A percentile compares a stretch with the other conserved stretches of the same genome.
Conservation (phyloP, 2,888 invertebrate genomes). For the Kryphioiulus occultus region DNA sequence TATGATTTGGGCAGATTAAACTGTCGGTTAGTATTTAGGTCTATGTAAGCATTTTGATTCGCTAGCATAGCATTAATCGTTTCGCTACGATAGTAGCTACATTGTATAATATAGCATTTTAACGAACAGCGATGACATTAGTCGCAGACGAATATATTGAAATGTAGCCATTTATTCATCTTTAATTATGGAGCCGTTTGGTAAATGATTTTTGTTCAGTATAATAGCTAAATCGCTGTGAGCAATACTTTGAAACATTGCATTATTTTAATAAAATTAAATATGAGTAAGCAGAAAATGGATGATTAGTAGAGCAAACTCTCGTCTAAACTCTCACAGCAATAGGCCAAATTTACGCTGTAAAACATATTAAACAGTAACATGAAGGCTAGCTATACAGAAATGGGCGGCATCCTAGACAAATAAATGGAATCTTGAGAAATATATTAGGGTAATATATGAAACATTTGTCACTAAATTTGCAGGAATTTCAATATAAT, state of each 20-base stretch:
- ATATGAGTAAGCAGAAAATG: not conserved
- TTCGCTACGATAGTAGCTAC: constrained; percentile 5
- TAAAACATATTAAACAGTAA: not conserved
- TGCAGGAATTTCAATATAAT: not conserved
- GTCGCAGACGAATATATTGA: not conserved
- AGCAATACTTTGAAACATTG: not conserved
- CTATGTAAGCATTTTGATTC: not conserved
- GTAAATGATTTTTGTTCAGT: not conserved
- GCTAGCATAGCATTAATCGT: not conserved
- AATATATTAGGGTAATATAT: not conserved
- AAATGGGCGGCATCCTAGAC: not conserved
- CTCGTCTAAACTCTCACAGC: not conserved
- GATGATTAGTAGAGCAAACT: not conserved
- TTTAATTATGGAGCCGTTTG: not conserved
- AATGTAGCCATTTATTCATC: not conserved
- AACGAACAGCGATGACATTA: not conserved
- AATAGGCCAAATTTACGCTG: not conserved
- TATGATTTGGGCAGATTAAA: not conserved
- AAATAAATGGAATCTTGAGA: not conserved
- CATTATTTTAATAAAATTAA: not conserved
- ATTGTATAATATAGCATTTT: not conserved
- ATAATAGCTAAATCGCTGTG: not conserved
- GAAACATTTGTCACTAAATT: not conserved
- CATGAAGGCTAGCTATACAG: not conserved
- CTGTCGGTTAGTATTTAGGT: not conserved